phyloP scores from a whole-genome alignment of 2,113 vertebrate genomes.

The Oreochromis niloticus region DNA sequence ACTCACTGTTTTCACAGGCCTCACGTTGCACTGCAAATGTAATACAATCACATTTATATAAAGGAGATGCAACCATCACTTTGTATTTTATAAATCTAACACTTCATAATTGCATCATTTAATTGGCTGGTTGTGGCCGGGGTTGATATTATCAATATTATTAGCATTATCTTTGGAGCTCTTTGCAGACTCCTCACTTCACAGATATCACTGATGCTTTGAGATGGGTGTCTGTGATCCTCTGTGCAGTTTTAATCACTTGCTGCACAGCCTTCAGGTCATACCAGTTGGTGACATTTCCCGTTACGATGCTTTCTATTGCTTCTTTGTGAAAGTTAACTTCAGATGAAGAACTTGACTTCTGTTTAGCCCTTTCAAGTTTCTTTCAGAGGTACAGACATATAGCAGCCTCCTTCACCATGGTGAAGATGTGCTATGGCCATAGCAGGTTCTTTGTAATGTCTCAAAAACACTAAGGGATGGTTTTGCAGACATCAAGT shows the following conservation, averaged over 20 bases:
- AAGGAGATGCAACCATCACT: not conserved
- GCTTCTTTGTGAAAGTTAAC: not conserved
- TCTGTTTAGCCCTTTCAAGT: not conserved
- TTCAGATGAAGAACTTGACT: not conserved
- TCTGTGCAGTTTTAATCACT: not conserved
- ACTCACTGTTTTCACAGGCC: not conserved
- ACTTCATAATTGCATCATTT: not conserved
- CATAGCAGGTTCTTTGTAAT: not conserved
- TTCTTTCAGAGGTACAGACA: not conserved
- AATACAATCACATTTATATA: not conserved
- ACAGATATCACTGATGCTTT: not conserved
- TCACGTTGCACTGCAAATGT: not conserved
- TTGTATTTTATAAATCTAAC: not conserved
- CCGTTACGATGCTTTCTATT: not conserved
- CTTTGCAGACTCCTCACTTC: not conserved
- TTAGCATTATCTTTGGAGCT: not conserved
- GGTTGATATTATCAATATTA: not conserved
- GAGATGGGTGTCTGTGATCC: not conserved
- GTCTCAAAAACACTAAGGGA: not conserved
- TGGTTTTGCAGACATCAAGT: not conserved
- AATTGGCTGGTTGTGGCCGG: not conserved
- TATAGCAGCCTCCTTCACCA: not conserved
- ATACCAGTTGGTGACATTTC: not conserved
- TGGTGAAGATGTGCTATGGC: not conserved
- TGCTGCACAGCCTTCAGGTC: not conserved